Evolutionary conservation across 2,888 invertebrate genomes (phyloP).

Genomic region (Schizotus pectinicornis): DNA sequence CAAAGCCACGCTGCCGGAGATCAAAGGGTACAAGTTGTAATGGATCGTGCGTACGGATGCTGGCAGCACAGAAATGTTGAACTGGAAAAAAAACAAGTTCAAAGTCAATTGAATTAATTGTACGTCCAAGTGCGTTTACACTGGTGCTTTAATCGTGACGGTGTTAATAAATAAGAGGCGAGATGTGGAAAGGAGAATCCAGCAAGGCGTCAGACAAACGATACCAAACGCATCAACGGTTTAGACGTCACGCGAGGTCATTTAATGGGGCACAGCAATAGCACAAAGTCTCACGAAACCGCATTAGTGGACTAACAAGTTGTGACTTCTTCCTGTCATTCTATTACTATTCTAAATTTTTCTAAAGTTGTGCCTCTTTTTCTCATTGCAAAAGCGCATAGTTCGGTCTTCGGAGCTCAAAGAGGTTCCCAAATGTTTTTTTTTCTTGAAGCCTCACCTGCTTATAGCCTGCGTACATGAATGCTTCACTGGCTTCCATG

Average conservation of each 20-base stretch:
- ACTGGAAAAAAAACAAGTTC: conserved; percentile 43
- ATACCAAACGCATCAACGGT: background rate
- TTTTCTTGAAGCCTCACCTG: conserved; percentile 63
- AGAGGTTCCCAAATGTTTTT: too few relatives aligned
- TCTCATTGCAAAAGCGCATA: background rate
- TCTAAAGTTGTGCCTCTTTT: too few relatives aligned
- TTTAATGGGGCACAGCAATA: too few relatives aligned
- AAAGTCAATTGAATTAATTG: background rate
- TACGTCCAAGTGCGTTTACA: too few relatives aligned
- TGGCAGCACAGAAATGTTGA: conserved; percentile 66
- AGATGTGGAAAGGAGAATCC: background rate
- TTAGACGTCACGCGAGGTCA: too few relatives aligned
- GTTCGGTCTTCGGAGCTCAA: background rate
- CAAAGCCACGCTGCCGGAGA: conserved; percentile 75
- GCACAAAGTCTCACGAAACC: background rate
- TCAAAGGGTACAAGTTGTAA: conserved; percentile 82
- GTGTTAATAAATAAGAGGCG: background rate
- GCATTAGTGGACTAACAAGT: too few relatives aligned
- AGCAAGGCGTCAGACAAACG: background rate
- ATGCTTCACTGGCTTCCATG: conserved; percentile 86
- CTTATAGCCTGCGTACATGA: conserved; percentile 95
- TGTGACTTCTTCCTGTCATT: too few relatives aligned
- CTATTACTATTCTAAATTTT: too few relatives aligned
- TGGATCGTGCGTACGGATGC: conserved; percentile 66
- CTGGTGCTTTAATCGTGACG: too few relatives aligned